Evolutionary conservation across 2,797 vertebrate species (phyloP).

Genomic region (Channallabes apus): DNA sequence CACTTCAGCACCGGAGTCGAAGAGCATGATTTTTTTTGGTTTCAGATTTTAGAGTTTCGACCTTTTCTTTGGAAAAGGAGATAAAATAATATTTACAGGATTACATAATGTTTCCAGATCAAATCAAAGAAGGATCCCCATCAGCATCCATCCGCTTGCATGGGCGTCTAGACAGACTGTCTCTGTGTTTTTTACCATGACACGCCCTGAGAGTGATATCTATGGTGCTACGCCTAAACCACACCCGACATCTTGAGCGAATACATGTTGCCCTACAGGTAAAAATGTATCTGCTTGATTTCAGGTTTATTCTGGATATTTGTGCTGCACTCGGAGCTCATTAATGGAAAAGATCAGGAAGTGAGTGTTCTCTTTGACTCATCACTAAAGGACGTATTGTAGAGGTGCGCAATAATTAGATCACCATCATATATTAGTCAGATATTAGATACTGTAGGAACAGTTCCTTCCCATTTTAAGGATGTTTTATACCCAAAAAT

Average conservation of each 20-base stretch:
- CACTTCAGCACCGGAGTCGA: background rate
- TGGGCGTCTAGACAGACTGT: background rate
- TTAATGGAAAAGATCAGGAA: background rate
- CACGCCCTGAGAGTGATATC: background rate
- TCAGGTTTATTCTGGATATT: background rate
- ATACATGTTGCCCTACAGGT: background rate
- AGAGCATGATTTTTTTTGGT: background rate
- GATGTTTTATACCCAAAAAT: background rate
- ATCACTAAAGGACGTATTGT: background rate
- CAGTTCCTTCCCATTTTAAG: background rate
- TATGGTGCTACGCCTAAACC: background rate
- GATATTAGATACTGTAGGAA: background rate
- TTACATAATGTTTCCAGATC: background rate
- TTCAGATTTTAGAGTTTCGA: background rate
- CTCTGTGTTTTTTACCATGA: background rate
- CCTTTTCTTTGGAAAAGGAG: background rate
- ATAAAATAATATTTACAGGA: background rate
- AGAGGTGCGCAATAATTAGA: background rate
- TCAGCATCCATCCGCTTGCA: background rate
- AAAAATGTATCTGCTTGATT: background rate
- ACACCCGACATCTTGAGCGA: slow-evolving; percentile 14
- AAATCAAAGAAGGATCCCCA: background rate
- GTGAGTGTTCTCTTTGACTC: background rate
- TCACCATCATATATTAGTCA: background rate
- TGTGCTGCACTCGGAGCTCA: background rate